These are phyloP conservation scores for Akabosia matsudoensis DNA, from an alignment of 1,140 invertebrate species.

Conservation along the genomic window DNA sequence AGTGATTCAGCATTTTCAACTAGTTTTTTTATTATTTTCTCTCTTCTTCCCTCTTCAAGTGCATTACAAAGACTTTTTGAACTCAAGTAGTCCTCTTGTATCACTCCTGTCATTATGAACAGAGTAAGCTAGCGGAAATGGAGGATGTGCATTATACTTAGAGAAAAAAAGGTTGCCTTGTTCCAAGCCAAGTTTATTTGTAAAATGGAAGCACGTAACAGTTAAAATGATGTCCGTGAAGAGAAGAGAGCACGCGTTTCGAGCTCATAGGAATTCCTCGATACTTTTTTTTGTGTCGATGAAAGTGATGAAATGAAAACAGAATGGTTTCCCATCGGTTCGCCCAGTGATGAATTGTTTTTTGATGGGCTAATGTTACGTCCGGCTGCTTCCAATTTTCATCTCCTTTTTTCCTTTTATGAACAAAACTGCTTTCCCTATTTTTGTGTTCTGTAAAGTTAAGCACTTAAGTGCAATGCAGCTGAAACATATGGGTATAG, in stretches of 20 bases:
- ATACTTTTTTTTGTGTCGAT: no score
- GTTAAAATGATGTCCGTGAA: not conserved
- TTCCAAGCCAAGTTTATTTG: not conserved
- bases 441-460: no score
- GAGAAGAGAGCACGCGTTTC: not conserved
- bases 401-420: not conserved
- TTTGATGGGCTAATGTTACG: slow-evolving; percentile 44
- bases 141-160: not conserved
- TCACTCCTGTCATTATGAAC: not conserved
- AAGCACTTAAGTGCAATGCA: no score
- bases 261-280: not conserved
- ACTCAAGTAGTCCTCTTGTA: not conserved
- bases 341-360: slow-evolving; percentile 44
- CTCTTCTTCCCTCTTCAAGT: no score
- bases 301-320: slow-evolving; percentile 20
- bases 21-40: not conserved
- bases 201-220: slow-evolving; percentile 9
- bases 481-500: no score
- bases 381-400: slow-evolving; percentile 23
- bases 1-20: slow-evolving; percentile 15
- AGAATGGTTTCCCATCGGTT: slow-evolving; percentile 1
- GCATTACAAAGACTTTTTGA: not conserved
- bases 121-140: not conserved
- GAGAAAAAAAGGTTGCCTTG: no score
- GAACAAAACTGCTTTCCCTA: not conserved